Evolutionary conservation across 1,140 invertebrate genomes (phyloP), one percentile per base, ranked within the genome.

Genomic region (Trypoxylus dichotomus): DNA sequence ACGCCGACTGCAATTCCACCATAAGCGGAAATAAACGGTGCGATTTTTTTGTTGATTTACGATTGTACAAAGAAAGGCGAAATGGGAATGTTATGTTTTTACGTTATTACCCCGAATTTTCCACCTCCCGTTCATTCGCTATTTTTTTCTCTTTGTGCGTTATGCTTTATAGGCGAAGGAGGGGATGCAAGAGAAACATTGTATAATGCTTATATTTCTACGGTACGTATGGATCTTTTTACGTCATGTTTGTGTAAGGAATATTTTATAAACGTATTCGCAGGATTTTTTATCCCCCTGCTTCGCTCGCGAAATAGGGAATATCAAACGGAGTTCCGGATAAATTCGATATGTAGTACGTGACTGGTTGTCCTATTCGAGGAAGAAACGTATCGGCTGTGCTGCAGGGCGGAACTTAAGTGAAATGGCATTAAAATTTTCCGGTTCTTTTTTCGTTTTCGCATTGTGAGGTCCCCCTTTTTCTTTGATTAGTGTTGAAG

Each of bases 81-180:
- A 19, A 54, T 54, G 47, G 47, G 47, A 54, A 54, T 54, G 47
- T 54, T 54, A 54, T 54, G 47, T 54, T 54, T 54, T 54, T 54
- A 54, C 19, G 47, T 54, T 54, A 54, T 54, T n/a, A 19, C 47
- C n/a, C 47, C 3, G 47, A 15, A n/a, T 19, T 54, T 19, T 54
- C 47, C n/a, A 54, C 15, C 47, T 54, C 7, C 2, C 47, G 19
- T 19, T 6, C 19, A n/a, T 54, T 54, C 47, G 13, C 15, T n/a
- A 0, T n/a, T n/a, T 54, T n/a, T 54, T n/a, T 15, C 6, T 15
- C 6, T n/a, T n/a, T 54, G n/a, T 6, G 15, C 15, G 19, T 54
- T 54, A 54, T n/a, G 19, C 47, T 6, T 54, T n/a, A 5, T 54
- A 0, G 19, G 47, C 15, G 19, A 54, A 54, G 47, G 7, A 43